phyloP scores from a whole-genome alignment of 2,113 vertebrate species.

The Alouatta palliata region DNA sequence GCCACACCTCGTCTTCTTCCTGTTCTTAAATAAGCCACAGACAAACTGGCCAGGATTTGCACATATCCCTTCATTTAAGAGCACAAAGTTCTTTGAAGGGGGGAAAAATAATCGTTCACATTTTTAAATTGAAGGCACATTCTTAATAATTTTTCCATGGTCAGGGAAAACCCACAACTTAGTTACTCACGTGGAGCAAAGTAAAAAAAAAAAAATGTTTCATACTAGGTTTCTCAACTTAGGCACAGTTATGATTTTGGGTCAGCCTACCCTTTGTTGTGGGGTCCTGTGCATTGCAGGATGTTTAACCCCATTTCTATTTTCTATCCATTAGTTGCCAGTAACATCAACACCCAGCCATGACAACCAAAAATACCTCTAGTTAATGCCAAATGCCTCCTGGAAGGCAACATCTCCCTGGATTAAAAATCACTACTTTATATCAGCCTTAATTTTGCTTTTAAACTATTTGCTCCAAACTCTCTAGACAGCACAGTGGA shows the following conservation, averaged over 20 bases:
- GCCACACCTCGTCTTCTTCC: not conserved
- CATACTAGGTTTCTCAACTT: not conserved
- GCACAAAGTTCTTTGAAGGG: not conserved
- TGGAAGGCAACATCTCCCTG: no score
- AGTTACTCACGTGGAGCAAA: not conserved
- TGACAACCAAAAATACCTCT: not conserved
- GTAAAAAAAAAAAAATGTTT: not conserved
- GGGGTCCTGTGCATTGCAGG: not conserved
- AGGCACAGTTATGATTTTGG: no score
- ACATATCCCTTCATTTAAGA: slow-evolving; percentile 2
- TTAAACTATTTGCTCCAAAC: not conserved
- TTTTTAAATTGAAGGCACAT: not conserved
- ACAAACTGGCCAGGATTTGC: not conserved
- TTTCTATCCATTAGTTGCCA: not conserved
- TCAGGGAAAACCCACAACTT: not conserved
- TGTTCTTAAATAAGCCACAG: not conserved
- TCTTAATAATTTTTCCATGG: not conserved
- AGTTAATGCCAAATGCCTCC: no score
- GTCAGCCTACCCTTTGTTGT: not conserved
- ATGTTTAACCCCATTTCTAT: no score
- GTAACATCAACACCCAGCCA: not conserved
- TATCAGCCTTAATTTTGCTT: not conserved
- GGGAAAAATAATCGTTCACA: not conserved
- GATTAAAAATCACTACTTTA: not conserved
- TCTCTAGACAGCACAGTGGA: not conserved